Evolutionary conservation across 1,140 invertebrate species (phyloP).

Genomic region (Nautilus pompilius): DNA sequence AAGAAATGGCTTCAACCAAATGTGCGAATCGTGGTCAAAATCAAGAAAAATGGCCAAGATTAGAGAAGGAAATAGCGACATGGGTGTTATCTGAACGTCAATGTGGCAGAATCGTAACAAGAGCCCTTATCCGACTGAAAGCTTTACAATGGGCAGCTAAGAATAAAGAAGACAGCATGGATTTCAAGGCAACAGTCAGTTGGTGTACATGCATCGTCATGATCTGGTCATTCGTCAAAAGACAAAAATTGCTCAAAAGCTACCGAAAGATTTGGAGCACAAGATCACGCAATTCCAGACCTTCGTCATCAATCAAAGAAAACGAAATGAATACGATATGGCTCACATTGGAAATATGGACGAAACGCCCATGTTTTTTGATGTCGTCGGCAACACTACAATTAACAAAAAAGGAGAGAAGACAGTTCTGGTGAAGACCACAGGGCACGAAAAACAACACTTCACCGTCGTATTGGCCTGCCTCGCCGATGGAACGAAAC

Average conservation of each 20-base stretch:
- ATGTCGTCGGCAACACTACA: constrained; percentile 18
- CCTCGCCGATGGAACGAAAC: constrained; percentile 14
- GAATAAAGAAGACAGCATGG: neutral
- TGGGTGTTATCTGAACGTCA: too few relatives aligned
- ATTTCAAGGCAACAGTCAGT: constrained; percentile 15
- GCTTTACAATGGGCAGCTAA: too few relatives aligned
- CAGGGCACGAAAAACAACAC: constrained; percentile 15
- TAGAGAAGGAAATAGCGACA: too few relatives aligned
- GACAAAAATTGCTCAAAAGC: constrained; percentile 24
- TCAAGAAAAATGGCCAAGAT: too few relatives aligned
- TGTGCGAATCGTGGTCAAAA: too few relatives aligned
- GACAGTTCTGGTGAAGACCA: constrained; percentile 15
- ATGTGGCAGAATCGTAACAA: too few relatives aligned
- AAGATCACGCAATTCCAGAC: constrained; percentile 15
- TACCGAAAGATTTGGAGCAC: constrained; percentile 11
- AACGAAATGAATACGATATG: constrained; percentile 4
- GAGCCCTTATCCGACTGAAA: too few relatives aligned
- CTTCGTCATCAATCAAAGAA: constrained; percentile 15
- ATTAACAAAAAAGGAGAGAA: constrained; percentile 16
- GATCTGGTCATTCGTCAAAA: constrained; percentile 11
- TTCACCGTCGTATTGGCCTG: constrained; percentile 18
- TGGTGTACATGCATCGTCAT: constrained; percentile 20
- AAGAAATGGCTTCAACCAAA: too few relatives aligned
- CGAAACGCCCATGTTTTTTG: constrained; percentile 21
- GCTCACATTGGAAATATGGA: constrained; percentile 27